Evolutionary conservation across 2,113 vertebrate genomes (phyloP).

Genomic region (Meleagris gallopavo): DNA sequence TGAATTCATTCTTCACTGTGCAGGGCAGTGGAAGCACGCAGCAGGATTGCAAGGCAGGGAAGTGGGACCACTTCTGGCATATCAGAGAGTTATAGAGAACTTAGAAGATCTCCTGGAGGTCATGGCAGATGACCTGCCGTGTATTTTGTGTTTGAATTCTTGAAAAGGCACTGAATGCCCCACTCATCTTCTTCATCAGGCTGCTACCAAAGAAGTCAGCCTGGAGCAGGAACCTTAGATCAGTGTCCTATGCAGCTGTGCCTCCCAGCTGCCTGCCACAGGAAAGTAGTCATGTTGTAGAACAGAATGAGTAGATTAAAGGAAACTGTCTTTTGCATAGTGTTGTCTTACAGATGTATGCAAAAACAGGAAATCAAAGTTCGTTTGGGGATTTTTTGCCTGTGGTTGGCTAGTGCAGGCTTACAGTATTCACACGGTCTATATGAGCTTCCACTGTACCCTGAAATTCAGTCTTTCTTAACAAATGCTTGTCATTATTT

Average conservation of each 20-base stretch:
- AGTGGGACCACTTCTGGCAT: not conserved
- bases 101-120: not conserved
- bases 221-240: not conserved
- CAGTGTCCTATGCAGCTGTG: not conserved
- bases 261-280: not conserved
- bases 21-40: not conserved
- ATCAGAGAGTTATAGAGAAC: not conserved
- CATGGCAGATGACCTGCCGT: not conserved
- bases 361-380: not conserved
- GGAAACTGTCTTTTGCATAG: not conserved
- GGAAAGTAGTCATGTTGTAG: not conserved
- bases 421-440: fast-evolving
- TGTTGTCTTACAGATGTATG: not conserved
- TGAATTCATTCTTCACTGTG: not conserved
- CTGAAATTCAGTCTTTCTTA: not conserved
- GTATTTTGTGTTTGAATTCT: not conserved
- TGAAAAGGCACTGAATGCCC: not conserved
- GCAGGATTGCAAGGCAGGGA: not conserved
- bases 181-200: not conserved
- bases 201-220: not conserved
- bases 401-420: not conserved
- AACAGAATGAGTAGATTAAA: not conserved
- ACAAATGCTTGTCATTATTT: not conserved
- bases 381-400: not conserved
- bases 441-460: not conserved